Percentiles rank a stretch among this genome's conserved stretches.
These are phyloP conservation scores for Pycnonotus jocosus DNA, from an alignment of 2,113 vertebrate species.

Conservation along the genomic window DNA sequence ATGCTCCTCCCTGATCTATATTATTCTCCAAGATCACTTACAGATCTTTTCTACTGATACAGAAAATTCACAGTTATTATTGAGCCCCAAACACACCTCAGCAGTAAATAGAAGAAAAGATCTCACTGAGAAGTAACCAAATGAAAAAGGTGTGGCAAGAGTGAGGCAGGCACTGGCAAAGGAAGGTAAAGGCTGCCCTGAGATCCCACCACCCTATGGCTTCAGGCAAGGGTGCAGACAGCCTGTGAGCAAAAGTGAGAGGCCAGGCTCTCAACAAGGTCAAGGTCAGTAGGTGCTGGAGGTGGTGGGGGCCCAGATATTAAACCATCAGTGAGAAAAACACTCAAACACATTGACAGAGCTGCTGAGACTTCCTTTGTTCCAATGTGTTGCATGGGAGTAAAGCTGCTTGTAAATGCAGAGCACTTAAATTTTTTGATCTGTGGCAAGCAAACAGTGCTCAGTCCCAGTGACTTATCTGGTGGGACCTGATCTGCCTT, in stretches of 20 bases:
- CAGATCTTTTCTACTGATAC: not conserved
- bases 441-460: not conserved
- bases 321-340: not conserved
- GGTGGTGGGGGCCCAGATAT: not conserved
- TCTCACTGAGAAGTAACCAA: not conserved
- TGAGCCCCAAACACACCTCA: not conserved
- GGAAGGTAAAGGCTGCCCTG: not conserved
- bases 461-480: not conserved
- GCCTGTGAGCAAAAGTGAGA: not conserved
- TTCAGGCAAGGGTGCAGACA: not conserved
- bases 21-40: not conserved
- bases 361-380: not conserved
- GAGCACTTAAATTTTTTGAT: not conserved
- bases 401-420: not conserved
- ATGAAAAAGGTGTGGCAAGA: not conserved
- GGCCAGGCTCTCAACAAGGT: not conserved
- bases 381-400: fast-evolving
- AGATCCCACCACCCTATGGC: fast-evolving
- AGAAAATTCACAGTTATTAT: not conserved
- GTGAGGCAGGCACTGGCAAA: fast-evolving
- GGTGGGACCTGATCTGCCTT: not conserved
- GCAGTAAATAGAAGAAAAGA: not conserved
- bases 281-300: not conserved
- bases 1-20: not conserved
- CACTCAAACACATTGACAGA: not conserved